Evolutionary conservation across 2,797 vertebrate genomes (phyloP).

Genomic region (Triplophysa bombifrons): DNA sequence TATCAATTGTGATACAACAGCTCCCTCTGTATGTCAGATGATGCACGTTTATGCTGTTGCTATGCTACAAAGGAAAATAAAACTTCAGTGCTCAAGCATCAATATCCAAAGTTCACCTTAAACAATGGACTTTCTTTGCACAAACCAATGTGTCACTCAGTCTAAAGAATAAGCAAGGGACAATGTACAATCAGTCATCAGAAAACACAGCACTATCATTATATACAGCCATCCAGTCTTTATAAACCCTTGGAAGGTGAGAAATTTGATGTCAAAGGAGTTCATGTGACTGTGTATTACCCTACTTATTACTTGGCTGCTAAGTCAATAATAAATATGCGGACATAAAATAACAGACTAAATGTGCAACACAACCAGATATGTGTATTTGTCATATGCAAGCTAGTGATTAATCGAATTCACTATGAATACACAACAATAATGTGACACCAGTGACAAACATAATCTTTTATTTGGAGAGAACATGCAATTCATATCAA

Average conservation of each 20-base stretch:
- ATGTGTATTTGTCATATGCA: neutral
- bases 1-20: constrained; percentile 46
- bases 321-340: neutral
- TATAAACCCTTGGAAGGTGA: neutral
- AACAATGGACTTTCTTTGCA: neutral
- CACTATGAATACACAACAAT: neutral
- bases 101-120: neutral
- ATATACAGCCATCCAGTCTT: neutral
- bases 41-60: constrained; percentile 10
- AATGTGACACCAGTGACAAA: neutral
- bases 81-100: neutral
- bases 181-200: neutral
- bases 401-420: neutral
- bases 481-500: constrained; percentile 11
- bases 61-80: neutral
- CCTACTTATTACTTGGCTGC: neutral
- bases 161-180: neutral
- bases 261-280: too few relatives aligned
- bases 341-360: neutral
- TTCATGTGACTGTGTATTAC: neutral
- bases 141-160: neutral
- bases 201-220: neutral
- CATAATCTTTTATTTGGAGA: neutral
- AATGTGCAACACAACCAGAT: neutral
- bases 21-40: constrained; percentile 36